Evolutionary conservation across 1,140 invertebrate species (phyloP), one percentile per base, ranked within the genome.

Genomic region (Drosophila tsacasi): DNA sequence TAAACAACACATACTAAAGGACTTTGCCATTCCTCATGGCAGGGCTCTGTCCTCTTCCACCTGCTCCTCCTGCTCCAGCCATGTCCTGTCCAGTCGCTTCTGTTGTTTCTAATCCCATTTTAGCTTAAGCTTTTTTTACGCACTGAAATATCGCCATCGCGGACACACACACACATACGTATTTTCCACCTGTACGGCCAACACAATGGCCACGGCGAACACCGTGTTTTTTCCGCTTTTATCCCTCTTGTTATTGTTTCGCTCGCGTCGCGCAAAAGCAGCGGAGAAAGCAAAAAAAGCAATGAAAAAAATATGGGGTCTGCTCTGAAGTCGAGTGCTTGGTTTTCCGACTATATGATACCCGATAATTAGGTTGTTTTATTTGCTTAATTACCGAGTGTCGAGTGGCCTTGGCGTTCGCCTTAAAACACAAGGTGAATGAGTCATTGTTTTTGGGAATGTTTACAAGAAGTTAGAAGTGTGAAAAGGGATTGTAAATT

Each of bases 91-190:
- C 60, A 57, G 54, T 57, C 54, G 35, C 76, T 27, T 61, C 63
- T 64, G 79, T 78, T 87, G 84, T 63, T 89, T 78, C 73, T 90
- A 90, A 90, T 89, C 81, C 85, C 85, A 89, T 90, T 89, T 84
- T 84, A 69, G 84, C 84, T 90, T 72, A 90, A 89, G 84, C 78
- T 78, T 87, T 87, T 85, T 64, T 89, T 78, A 71, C 76, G 47
- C 72, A 82, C 66, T 50, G 66, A 50, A 83, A 72, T 71, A 79
- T 79, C 69, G 54, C 65, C 44, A 42, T 59, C 67, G 46, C 49
- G 32, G 5, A 25, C 25, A n/a, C n/a, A n/a, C n/a, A 47, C 13
- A 25, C 23, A 15, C 27, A 32, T 12, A 32, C 50, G 12, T 35
- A 13, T 10, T 1, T 52, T 40, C 44, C 65, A 68, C 67, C 67